phyloP scores from a whole-genome alignment of 2,797 vertebrate genomes.

The Borostomias antarcticus region DNA sequence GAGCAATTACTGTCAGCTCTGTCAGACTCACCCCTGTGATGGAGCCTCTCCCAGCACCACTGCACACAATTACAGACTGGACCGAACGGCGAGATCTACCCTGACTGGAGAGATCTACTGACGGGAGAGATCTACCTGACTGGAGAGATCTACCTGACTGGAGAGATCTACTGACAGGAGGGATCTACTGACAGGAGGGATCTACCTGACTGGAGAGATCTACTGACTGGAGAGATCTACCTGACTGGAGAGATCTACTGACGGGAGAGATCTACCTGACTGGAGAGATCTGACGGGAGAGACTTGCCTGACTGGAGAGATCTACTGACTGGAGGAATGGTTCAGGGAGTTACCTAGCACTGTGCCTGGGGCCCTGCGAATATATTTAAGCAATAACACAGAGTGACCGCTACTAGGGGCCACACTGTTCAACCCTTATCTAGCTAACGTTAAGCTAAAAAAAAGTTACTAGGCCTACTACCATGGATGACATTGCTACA shows the following conservation, averaged over 20 bases:
- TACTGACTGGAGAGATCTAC: background rate
- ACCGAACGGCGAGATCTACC: constrained; percentile 21
- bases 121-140: background rate
- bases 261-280: too few species aligned
- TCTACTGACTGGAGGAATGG: background rate
- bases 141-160: too few species aligned
- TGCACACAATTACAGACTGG: constrained; percentile 60
- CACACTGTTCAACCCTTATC: too few species aligned
- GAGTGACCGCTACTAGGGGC: too few species aligned
- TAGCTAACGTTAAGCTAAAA: too few species aligned
- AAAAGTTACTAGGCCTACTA: too few species aligned
- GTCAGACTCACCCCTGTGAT: constrained; percentile 46
- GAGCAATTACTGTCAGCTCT: constrained; percentile 67
- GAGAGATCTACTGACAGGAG: too few species aligned
- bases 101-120: background rate
- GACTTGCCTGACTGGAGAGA: background rate
- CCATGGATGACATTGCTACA: too few species aligned
- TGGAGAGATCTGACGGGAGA: constrained; percentile 25
- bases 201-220: background rate
- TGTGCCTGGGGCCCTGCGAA: too few species aligned
- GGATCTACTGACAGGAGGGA: constrained; percentile 22
- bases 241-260: too few species aligned
- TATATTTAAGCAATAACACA: too few species aligned
- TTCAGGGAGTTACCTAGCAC: too few species aligned
- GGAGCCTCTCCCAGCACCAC: constrained; percentile 57